Base-by-base conservation (phyloP, 2,888 invertebrate species). In the Pelosia muscerda region DNA sequence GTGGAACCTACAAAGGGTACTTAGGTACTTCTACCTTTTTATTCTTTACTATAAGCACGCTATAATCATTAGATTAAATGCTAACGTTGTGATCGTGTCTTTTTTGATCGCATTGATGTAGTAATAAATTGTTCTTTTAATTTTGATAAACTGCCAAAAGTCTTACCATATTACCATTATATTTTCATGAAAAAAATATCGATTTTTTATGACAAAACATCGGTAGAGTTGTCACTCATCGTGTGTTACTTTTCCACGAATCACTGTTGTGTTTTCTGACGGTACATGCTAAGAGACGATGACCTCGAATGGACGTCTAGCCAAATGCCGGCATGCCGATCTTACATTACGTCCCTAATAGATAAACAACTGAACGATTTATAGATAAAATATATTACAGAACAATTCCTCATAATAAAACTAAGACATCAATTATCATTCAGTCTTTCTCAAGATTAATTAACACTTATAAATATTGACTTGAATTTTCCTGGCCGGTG, bases 291-390 rank as follows among this genome's bases (percentile, higher is more conserved):
- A 86, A 85, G 85, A 91, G 92, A 88, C 92, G 92, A 90, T 88
- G 91, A 92, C 92, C 93, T 93, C 93, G 92, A 90, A 86, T 84
- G 87, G 84, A 84, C 82, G 92, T 92, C 93, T 93, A 92, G 92
- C 92, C 92, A 92, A 93, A 90, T 91, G 90, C 88, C 90, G 88
- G 85, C 87, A 81, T 84, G 80, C 86, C 86, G 83, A 88, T 89
- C 85, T 87, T 83, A 83, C 82, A 84, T 84, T 86, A 83, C 86
- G 84, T 84, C 81, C 83, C 84, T 76, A 79, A 80, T 79, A 79
- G 84, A 88, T 87, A 88, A 88, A 88, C 88, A 88, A 83, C 81
- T 66, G 71, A 66, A 69, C 69, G 76, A 77, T 79, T 70, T 77
- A 76, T 75, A 67, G 72, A 72, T 69, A 76, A 69, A 71, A 79